Conservation (phyloP, 2,797 vertebrate genomes). For the Aotus griseimembra region DNA sequence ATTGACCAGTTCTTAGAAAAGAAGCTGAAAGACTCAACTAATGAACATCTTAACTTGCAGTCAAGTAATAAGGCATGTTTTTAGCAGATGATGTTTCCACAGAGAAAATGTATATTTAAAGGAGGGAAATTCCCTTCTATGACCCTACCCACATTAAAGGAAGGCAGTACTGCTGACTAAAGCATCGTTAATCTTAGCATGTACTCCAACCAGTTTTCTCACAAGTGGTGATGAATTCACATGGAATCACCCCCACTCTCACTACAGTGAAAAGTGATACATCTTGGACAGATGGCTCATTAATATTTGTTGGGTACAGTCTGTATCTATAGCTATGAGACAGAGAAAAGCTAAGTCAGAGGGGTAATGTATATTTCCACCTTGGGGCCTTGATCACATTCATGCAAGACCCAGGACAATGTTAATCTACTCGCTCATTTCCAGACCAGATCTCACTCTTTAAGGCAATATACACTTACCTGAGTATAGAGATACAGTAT, state of each 20-base stretch:
- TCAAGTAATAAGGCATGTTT: background rate
- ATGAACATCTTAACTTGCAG: background rate
- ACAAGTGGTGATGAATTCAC: background rate
- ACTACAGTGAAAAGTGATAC: background rate
- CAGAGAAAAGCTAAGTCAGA: background rate
- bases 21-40: background rate
- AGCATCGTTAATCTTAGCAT: background rate
- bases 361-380: background rate
- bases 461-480: background rate
- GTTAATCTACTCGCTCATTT: background rate
- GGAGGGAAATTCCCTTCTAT: background rate
- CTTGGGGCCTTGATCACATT: background rate
- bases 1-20: constrained; percentile 32
- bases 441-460: background rate
- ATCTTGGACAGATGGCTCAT: background rate
- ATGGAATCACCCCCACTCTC: background rate
- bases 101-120: constrained; percentile 45
- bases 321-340: background rate
- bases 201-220: background rate
- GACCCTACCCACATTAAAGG: background rate
- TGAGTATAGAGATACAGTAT: background rate
- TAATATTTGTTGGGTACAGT: background rate
- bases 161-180: background rate
- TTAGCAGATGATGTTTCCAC: background rate
- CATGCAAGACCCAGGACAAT: background rate